These are phyloP conservation scores for Gobiocypris rarus DNA, from an alignment of 2,113 vertebrate species.

Conservation along the genomic window DNA sequence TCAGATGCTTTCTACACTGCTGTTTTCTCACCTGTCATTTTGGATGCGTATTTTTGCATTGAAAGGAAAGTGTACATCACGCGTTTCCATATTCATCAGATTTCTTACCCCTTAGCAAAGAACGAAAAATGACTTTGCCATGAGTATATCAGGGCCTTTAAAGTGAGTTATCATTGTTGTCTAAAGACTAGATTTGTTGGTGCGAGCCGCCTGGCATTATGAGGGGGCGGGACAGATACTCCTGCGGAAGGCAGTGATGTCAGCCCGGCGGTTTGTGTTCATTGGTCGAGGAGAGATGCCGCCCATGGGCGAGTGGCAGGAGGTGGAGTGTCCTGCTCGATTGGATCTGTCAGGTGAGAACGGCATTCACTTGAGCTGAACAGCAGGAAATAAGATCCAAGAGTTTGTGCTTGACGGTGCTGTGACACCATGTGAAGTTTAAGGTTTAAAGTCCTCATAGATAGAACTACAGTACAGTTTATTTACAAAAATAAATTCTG, in stretches of 20 bases:
- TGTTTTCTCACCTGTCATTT: too few species aligned
- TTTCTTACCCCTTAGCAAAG: too few species aligned
- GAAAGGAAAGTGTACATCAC: too few species aligned
- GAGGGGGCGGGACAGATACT: conserved; percentile 93
- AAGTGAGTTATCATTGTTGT: conserved; percentile 10
- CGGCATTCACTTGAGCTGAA: background rate
- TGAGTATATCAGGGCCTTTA: too few species aligned
- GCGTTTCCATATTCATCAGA: too few species aligned
- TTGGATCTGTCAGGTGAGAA: conserved; percentile 89
- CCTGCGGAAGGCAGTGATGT: conserved; percentile 88
- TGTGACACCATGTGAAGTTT: background rate
- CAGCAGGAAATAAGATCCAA: background rate
- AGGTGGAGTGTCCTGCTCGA: conserved; percentile 85
- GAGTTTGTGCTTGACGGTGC: background rate
- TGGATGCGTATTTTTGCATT: too few species aligned
- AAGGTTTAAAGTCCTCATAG: too few species aligned
- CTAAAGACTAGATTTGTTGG: conserved; percentile 84
- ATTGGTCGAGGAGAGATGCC: conserved; percentile 69
- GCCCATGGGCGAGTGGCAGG: conserved; percentile 83
- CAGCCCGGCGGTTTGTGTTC: conserved; percentile 81
- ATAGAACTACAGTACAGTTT: too few species aligned
- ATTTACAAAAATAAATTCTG: background rate
- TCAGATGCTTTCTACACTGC: too few species aligned
- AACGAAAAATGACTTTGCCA: too few species aligned
- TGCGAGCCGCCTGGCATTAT: conserved; percentile 91